A percentile compares a stretch with the other conserved stretches of the same genome.
These are phyloP conservation scores for Archips xylosteana DNA, from an alignment of 2,888 invertebrate species.

Conservation along the genomic window DNA sequence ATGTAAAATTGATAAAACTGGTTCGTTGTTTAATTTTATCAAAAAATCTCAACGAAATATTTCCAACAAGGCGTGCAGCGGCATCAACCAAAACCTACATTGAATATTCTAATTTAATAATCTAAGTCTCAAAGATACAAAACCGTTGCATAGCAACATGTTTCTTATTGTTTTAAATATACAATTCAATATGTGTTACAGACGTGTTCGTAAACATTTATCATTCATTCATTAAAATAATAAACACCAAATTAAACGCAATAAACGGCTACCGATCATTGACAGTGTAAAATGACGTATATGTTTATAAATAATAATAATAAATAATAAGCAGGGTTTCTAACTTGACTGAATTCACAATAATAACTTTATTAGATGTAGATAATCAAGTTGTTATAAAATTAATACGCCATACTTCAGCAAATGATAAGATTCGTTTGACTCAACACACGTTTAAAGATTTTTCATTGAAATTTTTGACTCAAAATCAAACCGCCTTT, in stretches of 20 bases:
- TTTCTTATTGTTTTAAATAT: background rate
- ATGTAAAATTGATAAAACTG: background rate
- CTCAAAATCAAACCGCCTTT: no score
- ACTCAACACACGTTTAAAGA: no score
- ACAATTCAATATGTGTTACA: background rate
- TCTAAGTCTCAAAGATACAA: background rate
- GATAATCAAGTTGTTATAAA: no score
- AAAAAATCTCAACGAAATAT: background rate
- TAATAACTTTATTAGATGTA: no score
- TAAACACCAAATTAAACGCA: background rate
- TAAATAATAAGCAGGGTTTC: no score
- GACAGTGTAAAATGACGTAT: background rate
- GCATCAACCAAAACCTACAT: slow-evolving; percentile 1
- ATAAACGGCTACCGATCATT: background rate
- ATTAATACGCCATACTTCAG: no score
- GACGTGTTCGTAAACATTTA: background rate
- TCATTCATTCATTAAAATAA: slow-evolving; percentile 5
- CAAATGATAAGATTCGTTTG: no score
- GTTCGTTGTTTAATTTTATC: background rate
- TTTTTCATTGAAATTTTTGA: no score
- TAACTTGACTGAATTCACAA: background rate
- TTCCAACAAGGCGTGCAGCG: background rate
- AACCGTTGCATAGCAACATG: background rate
- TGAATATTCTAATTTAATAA: slow-evolving; percentile 11
- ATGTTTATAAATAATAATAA: no score